phyloP scores from a whole-genome alignment of 2,797 vertebrate species.

The Alcedo quadribrachys region DNA sequence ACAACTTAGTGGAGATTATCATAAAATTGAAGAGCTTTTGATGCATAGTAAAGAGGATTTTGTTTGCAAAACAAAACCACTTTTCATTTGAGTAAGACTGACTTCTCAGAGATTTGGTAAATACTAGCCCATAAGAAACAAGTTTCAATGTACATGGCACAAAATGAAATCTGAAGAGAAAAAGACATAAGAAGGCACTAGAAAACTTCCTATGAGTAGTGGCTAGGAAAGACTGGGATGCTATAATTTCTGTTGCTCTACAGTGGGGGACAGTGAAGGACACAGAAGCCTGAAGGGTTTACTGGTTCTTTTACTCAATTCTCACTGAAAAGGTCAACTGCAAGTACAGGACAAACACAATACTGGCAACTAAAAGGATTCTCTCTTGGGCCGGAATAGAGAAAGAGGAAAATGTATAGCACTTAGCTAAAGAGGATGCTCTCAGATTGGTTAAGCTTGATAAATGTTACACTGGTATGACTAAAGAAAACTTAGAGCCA shows the following conservation, averaged over 20 bases:
- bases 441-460: background rate
- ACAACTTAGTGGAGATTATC: background rate
- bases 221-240: background rate
- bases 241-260: background rate
- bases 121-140: background rate
- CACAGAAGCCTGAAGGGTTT: background rate
- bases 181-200: background rate
- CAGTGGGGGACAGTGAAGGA: background rate
- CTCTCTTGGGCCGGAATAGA: background rate
- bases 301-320: background rate
- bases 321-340: background rate
- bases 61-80: background rate
- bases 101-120: background rate
- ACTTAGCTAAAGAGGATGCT: background rate
- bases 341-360: background rate
- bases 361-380: background rate
- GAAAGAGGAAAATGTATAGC: background rate
- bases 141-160: background rate
- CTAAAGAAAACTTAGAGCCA: background rate
- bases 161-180: background rate
- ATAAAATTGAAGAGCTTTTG: background rate
- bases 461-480: background rate
- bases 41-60: background rate
- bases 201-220: background rate
- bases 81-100: background rate